These are phyloP conservation scores for Rhineura floridana DNA, from an alignment of 2,113 vertebrate species.

Conservation along the genomic window DNA sequence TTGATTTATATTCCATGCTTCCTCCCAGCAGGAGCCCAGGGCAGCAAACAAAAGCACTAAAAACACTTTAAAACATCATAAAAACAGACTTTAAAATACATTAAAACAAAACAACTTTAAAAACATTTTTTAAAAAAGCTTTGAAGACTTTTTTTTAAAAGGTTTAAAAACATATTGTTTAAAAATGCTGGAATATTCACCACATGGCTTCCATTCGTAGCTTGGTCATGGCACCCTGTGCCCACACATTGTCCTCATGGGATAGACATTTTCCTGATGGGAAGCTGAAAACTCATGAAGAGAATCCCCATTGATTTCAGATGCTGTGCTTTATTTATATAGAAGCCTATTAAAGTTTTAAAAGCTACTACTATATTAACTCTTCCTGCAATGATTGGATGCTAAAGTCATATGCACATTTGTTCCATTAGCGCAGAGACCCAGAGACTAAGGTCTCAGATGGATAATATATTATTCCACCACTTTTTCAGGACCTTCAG, in stretches of 20 bases:
- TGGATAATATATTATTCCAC: slow-evolving; percentile 30
- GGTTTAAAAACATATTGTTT: too few species aligned
- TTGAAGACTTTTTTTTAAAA: too few species aligned
- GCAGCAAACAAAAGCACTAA: too few species aligned
- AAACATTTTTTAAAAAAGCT: too few species aligned
- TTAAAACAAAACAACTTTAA: too few species aligned
- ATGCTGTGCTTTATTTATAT: slow-evolving; percentile 20
- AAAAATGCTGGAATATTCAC: too few species aligned
- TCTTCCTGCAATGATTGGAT: slow-evolving; percentile 29
- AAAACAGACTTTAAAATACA: too few species aligned
- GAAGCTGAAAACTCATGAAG: slow-evolving; percentile 5
- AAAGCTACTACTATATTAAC: slow-evolving; percentile 40
- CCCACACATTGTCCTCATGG: not conserved
- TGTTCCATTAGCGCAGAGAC: slow-evolving; percentile 37
- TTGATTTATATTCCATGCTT: too few species aligned
- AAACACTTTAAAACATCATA: too few species aligned
- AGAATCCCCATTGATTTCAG: slow-evolving; percentile 10
- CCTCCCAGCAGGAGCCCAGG: too few species aligned
- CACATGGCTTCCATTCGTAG: not conserved
- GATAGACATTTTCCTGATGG: not conserved
- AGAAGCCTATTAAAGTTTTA: slow-evolving; percentile 35
- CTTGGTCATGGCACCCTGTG: not conserved
- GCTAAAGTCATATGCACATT: slow-evolving; percentile 28
- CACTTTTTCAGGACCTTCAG: slow-evolving; percentile 41
- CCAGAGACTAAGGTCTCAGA: slow-evolving; percentile 18